Base-by-base conservation (phyloP, 2,113 vertebrate genomes). In the Orientallactaga bullata region DNA sequence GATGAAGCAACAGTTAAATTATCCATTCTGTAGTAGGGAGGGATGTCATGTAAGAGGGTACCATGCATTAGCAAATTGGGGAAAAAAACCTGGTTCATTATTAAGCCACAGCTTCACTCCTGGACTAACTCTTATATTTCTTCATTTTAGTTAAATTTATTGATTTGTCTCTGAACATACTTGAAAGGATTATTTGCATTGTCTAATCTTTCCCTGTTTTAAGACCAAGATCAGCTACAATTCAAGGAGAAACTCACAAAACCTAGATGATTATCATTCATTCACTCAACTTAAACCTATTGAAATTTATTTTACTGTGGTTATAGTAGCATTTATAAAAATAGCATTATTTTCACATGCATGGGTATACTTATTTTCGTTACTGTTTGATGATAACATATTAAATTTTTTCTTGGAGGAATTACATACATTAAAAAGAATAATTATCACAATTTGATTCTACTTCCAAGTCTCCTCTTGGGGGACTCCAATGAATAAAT, bases 361-460 rank as follows among this genome's bases (percentile, higher is more conserved):
- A 69, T 60, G 42, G 11, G n/a, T 73, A 24, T 65, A 42, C 37
- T 77, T 81, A 58, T 89, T 23, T 77, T 92, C 5, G 58, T 55
- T 71, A 66, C 15, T 51, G 16, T 76, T 69, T 82, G 39, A 81
- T 87, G 16, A 7, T 80, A 72, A 0, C 80, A 61, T 23, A 81
- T 35, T 87, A 63, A 42, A 21, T 83, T 95, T 92, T 85, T 7
- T n/a, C 32, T 63, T 66, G 68, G 26, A n/a, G 6, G n/a, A 87
- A 94, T 72, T 15, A 61, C 66, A 24, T 82, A 82, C 47, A 91
- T 78, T 68, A 74, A 80, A 51, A 80, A 76, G 32, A 96, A 76
- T 32, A 3, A 12, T 28, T 9, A 81, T 23, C 32, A 76, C 24
- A 79, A 42, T 28, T 79, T 68, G 82, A 79, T 88, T 94, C 35